Evolutionary conservation across 1,140 invertebrate species (phyloP).

Genomic region (Pogonomyrmex californicus): DNA sequence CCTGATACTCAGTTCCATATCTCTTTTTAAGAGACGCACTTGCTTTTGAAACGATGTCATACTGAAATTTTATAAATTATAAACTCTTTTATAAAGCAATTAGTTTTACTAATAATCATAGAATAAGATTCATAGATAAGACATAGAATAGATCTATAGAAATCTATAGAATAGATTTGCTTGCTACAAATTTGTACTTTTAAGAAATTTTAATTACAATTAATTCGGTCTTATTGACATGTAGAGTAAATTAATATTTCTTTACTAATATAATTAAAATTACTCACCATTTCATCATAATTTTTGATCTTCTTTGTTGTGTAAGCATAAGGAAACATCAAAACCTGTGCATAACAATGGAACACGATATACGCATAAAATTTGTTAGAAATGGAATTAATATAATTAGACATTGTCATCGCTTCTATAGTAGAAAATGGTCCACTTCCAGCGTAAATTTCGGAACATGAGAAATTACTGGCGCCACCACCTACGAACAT

Average conservation of each 20-base stretch:
- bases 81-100: no score
- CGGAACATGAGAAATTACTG: not conserved
- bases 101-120: no score
- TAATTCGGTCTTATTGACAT: no score
- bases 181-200: not conserved
- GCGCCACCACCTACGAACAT: not conserved
- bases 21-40: not conserved
- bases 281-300: not conserved
- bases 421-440: not conserved
- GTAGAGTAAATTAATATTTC: no score
- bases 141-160: no score
- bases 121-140: not conserved
- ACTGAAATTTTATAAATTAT: not conserved
- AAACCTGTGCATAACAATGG: not conserved
- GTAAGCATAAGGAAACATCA: not conserved
- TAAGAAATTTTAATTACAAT: no score
- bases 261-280: not conserved
- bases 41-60: not conserved
- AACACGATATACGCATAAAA: not conserved
- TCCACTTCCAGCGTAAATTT: not conserved
- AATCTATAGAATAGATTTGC: no score
- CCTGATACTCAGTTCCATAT: not conserved
- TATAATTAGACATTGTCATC: not conserved
- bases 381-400: not conserved
- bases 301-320: not conserved